Evolutionary conservation across 2,888 invertebrate genomes (phyloP).

Genomic region (Drosophila anceps): DNA sequence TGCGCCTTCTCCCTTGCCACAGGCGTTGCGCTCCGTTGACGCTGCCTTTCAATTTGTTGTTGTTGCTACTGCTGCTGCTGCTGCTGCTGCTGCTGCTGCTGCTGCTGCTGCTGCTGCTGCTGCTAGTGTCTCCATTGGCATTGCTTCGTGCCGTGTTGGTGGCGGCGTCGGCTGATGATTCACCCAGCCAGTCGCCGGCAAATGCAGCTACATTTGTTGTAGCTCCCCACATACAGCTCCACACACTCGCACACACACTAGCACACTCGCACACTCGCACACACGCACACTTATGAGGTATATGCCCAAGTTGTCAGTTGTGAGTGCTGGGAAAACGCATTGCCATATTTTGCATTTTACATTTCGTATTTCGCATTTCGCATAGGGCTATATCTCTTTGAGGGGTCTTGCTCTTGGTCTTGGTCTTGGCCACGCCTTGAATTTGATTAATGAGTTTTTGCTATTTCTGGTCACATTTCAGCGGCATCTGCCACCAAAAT

Average conservation of each 20-base stretch:
- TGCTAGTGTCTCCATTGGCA: conserved; percentile 36
- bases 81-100: conserved; percentile 14
- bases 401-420: conserved; percentile 41
- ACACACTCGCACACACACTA: background rate
- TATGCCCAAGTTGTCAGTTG: conserved; percentile 20
- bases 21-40: conserved; percentile 53
- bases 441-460: conserved; percentile 70
- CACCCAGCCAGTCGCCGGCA: conserved; percentile 57
- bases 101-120: conserved; percentile 9
- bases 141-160: conserved; percentile 29
- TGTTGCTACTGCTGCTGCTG: no score
- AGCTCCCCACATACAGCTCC: conserved; percentile 21
- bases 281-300: conserved; percentile 11
- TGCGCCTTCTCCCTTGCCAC: conserved; percentile 27
- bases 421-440: conserved; percentile 43
- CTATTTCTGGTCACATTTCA: conserved; percentile 58
- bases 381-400: conserved; percentile 32
- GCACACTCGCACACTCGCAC: background rate
- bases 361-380: background rate
- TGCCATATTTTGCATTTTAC: conserved; percentile 45
- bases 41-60: conserved; percentile 31
- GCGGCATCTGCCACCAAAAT: conserved; percentile 17
- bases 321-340: conserved; percentile 49
- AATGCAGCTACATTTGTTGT: conserved; percentile 46
- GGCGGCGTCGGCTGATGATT: conserved; percentile 51